A percentile compares a stretch with the other conserved stretches of the same genome.
Evolutionary conservation across 37 sponge, comb jelly and placozoan species (phyloP).

Genomic region (Theonella swinhoei): DNA sequence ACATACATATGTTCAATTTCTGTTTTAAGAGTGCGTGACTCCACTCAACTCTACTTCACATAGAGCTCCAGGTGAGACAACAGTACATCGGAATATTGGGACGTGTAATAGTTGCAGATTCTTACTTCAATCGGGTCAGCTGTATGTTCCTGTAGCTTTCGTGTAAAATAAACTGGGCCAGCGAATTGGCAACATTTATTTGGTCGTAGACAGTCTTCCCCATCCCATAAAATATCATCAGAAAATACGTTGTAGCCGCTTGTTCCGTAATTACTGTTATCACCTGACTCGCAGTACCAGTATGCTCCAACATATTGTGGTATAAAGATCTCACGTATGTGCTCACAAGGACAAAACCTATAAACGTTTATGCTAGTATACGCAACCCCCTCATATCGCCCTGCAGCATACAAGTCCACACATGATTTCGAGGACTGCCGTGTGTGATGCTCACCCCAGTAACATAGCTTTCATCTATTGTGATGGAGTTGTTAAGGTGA

Average conservation of each 20-base stretch:
- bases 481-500: not conserved
- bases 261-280: not conserved
- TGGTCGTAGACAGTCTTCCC: not conserved
- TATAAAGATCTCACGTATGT: not conserved
- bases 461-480: not conserved
- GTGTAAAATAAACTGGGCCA: not conserved
- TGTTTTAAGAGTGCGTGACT: too few relatives aligned
- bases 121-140: not conserved
- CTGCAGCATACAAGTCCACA: not conserved
- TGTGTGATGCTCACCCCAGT: constrained; percentile 1
- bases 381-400: not conserved
- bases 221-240: not conserved
- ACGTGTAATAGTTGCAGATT: not conserved
- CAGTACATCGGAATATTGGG: not conserved
- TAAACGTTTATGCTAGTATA: not conserved
- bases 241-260: not conserved
- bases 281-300: not conserved
- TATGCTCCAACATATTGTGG: not conserved
- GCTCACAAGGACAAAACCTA: not conserved
- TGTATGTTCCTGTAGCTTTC: not conserved
- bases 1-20: too few relatives aligned
- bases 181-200: not conserved
- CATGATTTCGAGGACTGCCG: constrained; percentile 1
- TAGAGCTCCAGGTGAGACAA: not conserved
- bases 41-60: too few relatives aligned